Base-by-base conservation (phyloP, 2,888 invertebrate genomes). In the Neoaliturus tenellus region DNA sequence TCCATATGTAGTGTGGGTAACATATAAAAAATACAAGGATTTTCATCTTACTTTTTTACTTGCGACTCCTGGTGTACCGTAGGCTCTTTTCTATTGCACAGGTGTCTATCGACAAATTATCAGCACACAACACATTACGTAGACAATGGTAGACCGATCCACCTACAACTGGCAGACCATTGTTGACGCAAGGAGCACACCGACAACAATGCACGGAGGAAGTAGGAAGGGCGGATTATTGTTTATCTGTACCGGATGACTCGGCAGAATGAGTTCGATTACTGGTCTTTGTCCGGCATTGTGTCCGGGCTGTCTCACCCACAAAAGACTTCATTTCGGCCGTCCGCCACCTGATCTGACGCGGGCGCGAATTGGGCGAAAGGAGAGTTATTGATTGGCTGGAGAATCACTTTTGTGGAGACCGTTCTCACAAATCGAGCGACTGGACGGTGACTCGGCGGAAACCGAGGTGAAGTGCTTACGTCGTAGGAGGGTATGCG, bases 261-360 rank as follows among this genome's bases (percentile, higher is more conserved):
- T 78, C 78, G 78, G 5, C 78, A 78, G 78, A 78, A 55, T 78
- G 78, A 78, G 78, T 78, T 78, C 78, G 78, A 78, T 78, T 78
- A 78, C 78, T n/a, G 35, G 55, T 35, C 55, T 78, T 78, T 78
- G 78, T 78, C 73, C 73, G 44, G 14, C 73, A 62, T 75, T 75
- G 73, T 75, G 33, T 6, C n/a, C 1, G 55, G 23, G 55, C 78
- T 78, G 78, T 78, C 78, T 35, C 20, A 14, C 1, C 55, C 78
- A 78, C 78, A 78, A 78, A 78, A 78, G 78, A 78, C 78, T 78
- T 78, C 78, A 78, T 78, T 78, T 78, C 51, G 73, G 44, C 51
- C 78, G 78, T 48, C 55, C 51, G 55, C 78, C 78, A 78, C 78
- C 78, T 78, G 78, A 78, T 78, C 1, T 75, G 12, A 8, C 35